Base-by-base conservation (phyloP, 53 echinoderm and acorn worm genomes). In the Astropecten irregularis region DNA sequence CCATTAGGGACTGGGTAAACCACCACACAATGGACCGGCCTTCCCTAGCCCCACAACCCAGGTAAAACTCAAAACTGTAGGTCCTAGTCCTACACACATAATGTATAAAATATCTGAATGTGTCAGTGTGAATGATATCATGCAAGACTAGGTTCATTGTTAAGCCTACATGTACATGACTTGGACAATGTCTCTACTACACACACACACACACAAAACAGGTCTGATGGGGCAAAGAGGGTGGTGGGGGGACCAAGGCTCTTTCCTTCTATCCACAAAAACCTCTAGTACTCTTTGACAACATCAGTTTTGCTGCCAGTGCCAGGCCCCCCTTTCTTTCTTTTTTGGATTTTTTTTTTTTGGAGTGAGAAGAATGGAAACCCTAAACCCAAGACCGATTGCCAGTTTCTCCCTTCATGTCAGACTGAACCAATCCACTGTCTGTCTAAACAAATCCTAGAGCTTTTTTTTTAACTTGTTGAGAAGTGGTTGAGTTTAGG, bases 371-470 rank as follows among this genome's bases (percentile, higher is more conserved):
- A n/a, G n/a, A n/a, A n/a, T n/a, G n/a, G 64, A 64, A 64, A 64
- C 19, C 4, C 2, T 32, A 62, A 62, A 9, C 18, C 26, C 4
- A 31, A 31, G n/a, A 15, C 64, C 2, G 20, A 13, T n/a, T 8
- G n/a, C 1, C 36, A 64, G 35, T 15, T 37, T 10, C 10, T 64
- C 32, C 32, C 19, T 37, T 9, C 20, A n/a, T 37, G 19, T 8
- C 64, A 29, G 18, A 6, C 21, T 64, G 36, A 37, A 32, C 36
- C 35, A n/a, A n/a, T n/a, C n/a, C n/a, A n/a, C 35, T 64, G 64
- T 64, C 64, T 64, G 64, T 64, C 64, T 64, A 64, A 64, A 64
- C 64, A 64, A 11, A 58, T 28, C 10, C 18, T 37, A 10, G 37
- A 37, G 2, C 20, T 51, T 51, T 1, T 54, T 54, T 54, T 54